These are phyloP conservation scores for Dendropsophus ebraccatus DNA, from an alignment of 2,113 vertebrate genomes.

Conservation along the genomic window DNA sequence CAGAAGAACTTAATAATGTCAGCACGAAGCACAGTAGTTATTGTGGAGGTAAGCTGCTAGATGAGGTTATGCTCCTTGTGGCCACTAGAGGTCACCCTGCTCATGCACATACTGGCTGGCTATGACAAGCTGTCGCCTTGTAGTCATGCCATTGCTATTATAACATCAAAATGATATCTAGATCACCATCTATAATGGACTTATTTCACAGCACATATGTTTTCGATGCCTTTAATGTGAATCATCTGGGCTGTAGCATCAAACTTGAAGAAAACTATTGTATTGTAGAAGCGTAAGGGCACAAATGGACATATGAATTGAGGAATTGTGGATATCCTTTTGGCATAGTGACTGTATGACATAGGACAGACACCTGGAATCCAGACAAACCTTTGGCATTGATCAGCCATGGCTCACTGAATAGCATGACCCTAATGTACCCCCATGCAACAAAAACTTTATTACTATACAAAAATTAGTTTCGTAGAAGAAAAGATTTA, in stretches of 20 bases:
- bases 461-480: no score
- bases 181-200: conserved; percentile 19
- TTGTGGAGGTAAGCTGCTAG: not conserved
- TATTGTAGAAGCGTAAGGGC: not conserved
- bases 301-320: conserved; percentile 7
- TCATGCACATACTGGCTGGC: not conserved
- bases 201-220: conserved; percentile 19
- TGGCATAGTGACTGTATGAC: conserved; percentile 14
- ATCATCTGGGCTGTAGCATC: conserved; percentile 21
- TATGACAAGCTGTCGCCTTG: not conserved
- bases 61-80: not conserved
- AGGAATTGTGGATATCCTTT: conserved; percentile 4
- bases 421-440: not conserved
- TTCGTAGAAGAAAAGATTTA: no score
- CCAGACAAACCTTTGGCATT: not conserved
- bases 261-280: not conserved
- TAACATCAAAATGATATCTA: conserved; percentile 4
- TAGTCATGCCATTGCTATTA: not conserved
- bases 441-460: no score
- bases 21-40: not conserved
- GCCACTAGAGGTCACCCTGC: conserved; percentile 7
- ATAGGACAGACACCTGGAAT: conserved; percentile 21
- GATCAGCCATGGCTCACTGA: not conserved
- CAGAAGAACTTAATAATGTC: conserved; percentile 8
- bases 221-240: conserved; percentile 25